Conservation (phyloP, 2,888 invertebrate genomes). For the Dasypogon diadema region DNA sequence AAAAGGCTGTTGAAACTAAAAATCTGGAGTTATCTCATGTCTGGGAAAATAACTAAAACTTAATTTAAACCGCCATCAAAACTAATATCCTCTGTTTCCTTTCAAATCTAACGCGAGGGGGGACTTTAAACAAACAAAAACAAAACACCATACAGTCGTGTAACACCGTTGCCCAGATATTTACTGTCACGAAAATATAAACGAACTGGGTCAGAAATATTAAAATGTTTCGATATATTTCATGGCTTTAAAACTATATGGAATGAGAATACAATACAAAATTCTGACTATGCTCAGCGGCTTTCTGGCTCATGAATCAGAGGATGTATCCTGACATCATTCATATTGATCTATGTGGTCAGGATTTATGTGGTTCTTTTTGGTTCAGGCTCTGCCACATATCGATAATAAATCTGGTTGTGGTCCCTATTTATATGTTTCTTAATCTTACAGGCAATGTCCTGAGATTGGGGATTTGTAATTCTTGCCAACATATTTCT, state of each 20-base stretch:
- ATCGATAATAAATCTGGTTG: constrained; percentile 14
- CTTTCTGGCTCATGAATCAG: constrained; percentile 22
- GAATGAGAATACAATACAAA: constrained; percentile 9
- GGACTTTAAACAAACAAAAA: too few relatives aligned
- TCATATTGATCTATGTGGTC: constrained; percentile 30
- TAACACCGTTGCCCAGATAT: too few relatives aligned
- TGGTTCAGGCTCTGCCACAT: not conserved
- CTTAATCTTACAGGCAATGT: constrained; percentile 18
- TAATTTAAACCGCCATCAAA: too few relatives aligned
- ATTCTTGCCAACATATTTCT: constrained; percentile 29
- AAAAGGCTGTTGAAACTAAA: too few relatives aligned
- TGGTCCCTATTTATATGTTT: not conserved
- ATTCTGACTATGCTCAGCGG: not conserved
- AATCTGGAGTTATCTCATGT: too few relatives aligned
- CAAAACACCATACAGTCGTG: too few relatives aligned
- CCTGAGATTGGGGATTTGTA: constrained; percentile 21
- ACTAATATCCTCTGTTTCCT: too few relatives aligned
- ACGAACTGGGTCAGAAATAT: too few relatives aligned
- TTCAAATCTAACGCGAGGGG: too few relatives aligned
- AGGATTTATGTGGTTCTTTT: constrained; percentile 19
- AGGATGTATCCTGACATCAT: constrained; percentile 12
- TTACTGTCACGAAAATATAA: too few relatives aligned
- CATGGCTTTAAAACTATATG: not conserved
- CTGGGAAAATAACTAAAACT: too few relatives aligned
- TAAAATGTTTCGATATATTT: too few relatives aligned